Percentiles rank a stretch among this genome's conserved stretches.
Evolutionary conservation across 2,888 invertebrate species (phyloP).

Genomic region (Stenichneumon culpator): DNA sequence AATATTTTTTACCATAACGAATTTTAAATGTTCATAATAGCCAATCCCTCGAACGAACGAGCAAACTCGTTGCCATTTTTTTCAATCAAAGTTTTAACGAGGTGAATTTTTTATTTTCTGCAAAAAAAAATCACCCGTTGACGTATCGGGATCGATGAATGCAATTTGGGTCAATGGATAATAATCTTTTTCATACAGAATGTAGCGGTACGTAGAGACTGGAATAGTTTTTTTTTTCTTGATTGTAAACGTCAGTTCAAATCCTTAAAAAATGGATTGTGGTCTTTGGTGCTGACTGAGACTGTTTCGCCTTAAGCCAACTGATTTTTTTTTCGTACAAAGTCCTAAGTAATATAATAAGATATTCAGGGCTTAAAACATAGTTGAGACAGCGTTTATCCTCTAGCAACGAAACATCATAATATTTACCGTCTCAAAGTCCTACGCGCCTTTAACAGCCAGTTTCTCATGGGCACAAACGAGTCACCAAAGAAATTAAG

Average conservation of each 20-base stretch:
- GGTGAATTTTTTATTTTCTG: not conserved
- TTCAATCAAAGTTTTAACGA: not conserved
- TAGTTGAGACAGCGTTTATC: not conserved
- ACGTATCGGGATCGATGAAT: not conserved
- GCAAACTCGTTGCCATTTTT: not conserved
- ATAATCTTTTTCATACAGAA: not conserved
- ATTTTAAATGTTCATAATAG: not conserved
- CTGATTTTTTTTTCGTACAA: not conserved
- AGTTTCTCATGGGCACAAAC: not conserved
- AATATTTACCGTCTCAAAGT: not conserved
- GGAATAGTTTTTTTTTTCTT: not conserved
- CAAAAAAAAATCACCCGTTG: not conserved
- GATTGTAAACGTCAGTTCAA: not conserved
- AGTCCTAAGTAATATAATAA: not conserved
- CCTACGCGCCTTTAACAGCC: not conserved
- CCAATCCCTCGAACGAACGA: not conserved
- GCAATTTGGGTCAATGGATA: not conserved
- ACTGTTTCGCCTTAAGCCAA: not conserved
- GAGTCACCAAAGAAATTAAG: not conserved
- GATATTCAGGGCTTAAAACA: not conserved
- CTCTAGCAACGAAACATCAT: not conserved
- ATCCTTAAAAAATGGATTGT: too few relatives aligned
- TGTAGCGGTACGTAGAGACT: not conserved
- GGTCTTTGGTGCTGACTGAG: too few relatives aligned
- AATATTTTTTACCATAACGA: not conserved